Conservation (phyloP, 2,888 invertebrate species). For the Germaria angustata region DNA sequence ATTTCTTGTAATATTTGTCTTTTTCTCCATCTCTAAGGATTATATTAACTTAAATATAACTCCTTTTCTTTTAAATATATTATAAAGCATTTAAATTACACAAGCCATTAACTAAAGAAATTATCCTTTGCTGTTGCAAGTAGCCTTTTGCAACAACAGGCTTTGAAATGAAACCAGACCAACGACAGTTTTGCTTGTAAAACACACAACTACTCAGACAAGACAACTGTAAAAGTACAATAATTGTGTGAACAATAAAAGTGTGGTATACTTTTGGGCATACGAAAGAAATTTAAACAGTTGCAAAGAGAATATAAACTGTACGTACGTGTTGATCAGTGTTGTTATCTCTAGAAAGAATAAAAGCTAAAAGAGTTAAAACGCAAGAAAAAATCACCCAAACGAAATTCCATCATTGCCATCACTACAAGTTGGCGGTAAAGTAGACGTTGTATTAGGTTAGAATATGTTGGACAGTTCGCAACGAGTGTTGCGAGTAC, state of each 20-base stretch:
- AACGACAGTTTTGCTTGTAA: constrained; percentile 22
- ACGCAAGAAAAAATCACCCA: too few relatives aligned
- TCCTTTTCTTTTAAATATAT: not conserved
- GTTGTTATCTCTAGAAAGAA: too few relatives aligned
- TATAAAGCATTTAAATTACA: constrained; percentile 11
- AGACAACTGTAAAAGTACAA: constrained; percentile 17
- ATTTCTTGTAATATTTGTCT: too few relatives aligned
- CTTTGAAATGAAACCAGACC: constrained; percentile 27
- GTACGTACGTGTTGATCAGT: too few relatives aligned
- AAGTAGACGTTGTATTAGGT: too few relatives aligned
- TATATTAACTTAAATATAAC: too few relatives aligned
- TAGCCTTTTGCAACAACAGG: constrained; percentile 2
- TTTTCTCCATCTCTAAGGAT: too few relatives aligned
- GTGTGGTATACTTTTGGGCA: constrained; percentile 49
- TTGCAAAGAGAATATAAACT: not conserved
- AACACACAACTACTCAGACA: not conserved
- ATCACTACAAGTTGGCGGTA: too few relatives aligned
- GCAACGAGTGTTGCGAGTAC: too few relatives aligned
- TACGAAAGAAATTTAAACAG: constrained; percentile 18
- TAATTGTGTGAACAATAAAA: constrained; percentile 25
- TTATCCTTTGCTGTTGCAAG: not conserved
- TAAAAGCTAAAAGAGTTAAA: too few relatives aligned
- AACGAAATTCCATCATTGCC: too few relatives aligned
- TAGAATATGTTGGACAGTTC: too few relatives aligned
- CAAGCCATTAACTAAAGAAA: constrained; percentile 26